phyloP scores from a whole-genome alignment of 2,113 vertebrate species.

The Scomber scombrus region DNA sequence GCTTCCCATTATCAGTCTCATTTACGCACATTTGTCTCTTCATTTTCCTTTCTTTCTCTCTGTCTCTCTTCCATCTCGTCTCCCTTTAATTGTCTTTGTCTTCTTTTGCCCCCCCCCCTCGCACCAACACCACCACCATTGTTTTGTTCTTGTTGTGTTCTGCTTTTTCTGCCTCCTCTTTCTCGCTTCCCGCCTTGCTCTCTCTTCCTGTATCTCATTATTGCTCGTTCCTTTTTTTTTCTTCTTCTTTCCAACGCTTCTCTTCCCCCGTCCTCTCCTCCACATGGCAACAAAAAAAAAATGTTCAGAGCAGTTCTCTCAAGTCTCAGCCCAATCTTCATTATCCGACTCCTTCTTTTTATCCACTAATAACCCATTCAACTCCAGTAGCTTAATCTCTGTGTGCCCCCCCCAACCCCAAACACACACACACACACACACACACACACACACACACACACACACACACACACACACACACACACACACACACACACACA shows the following conservation, averaged over 20 bases:
- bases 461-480: conserved; percentile 19
- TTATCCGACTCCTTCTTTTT: conserved; percentile 70
- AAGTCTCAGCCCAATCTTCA: conserved; percentile 68
- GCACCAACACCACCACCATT: background rate
- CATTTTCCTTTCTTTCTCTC: conserved; percentile 48
- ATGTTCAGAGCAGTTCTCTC: conserved; percentile 12
- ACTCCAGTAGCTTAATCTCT: conserved; percentile 65
- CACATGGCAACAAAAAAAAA: conserved; percentile 3
- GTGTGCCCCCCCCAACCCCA: conserved; percentile 41
- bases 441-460: conserved; percentile 12
- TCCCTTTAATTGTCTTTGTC: conserved; percentile 67
- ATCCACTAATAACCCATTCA: conserved; percentile 80
- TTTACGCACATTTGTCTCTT: conserved; percentile 73
- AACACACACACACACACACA: conserved; percentile 11
- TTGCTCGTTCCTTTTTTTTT: conserved; percentile 5
- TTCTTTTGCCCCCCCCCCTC: conserved; percentile 37
- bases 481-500: conserved; percentile 26
- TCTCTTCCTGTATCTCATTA: conserved; percentile 24
- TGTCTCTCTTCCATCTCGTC: conserved; percentile 41
- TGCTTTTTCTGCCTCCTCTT: background rate
- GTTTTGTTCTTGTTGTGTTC: conserved; percentile 25
- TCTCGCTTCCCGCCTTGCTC: background rate
- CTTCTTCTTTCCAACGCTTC: background rate
- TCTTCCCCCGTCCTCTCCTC: conserved; percentile 7
- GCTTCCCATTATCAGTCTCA: conserved; percentile 78